Evolutionary conservation across 2,113 vertebrate species (phyloP).

Genomic region (Salminus brasiliensis): DNA sequence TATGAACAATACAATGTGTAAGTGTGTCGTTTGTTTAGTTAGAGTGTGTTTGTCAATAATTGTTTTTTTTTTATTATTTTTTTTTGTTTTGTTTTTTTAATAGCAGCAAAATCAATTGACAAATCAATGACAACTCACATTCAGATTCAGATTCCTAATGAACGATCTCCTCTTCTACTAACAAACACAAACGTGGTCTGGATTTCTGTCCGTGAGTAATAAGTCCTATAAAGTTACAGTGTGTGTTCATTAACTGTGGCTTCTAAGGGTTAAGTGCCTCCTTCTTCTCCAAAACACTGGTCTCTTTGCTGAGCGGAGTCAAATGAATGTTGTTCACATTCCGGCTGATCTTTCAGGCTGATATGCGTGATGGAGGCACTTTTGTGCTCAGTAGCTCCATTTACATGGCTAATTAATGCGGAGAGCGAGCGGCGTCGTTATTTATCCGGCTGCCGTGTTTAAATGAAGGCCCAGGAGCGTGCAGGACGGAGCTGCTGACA

Average conservation of each 20-base stretch:
- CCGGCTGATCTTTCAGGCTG: background rate
- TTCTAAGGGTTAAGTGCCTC: background rate
- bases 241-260: background rate
- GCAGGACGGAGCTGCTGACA: slow-evolving; percentile 45
- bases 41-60: no score
- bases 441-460: slow-evolving; percentile 61
- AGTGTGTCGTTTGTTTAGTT: no score
- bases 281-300: background rate
- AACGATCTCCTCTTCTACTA: no score
- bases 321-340: slow-evolving; percentile 10
- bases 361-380: background rate
- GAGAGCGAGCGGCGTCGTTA: slow-evolving; percentile 22
- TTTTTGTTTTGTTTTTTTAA: no score
- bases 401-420: slow-evolving; percentile 11
- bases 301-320: slow-evolving; percentile 6
- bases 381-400: slow-evolving; percentile 39
- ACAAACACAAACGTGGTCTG: no score
- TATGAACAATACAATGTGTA: no score
- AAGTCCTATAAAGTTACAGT: background rate
- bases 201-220: no score
- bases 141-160: no score
- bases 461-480: slow-evolving; percentile 51
- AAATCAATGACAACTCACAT: no score
- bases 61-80: no score
- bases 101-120: no score